These are phyloP conservation scores for Hypsibius dujardini DNA, from an alignment of 1,140 invertebrate species.

Conservation along the genomic window DNA sequence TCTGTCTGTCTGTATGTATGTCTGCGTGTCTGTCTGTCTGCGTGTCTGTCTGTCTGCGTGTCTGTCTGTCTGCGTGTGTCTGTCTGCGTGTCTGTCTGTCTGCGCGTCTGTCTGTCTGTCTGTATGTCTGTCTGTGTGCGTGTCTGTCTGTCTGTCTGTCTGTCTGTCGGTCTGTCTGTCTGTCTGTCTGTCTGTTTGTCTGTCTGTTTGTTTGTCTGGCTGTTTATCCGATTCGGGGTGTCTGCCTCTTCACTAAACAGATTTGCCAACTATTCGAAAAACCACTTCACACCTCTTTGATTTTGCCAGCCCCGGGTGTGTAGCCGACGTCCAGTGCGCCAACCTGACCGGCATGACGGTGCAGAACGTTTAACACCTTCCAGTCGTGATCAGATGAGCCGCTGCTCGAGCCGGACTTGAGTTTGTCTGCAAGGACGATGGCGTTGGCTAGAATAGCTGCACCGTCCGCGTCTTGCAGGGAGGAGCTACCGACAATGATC, in stretches of 20 bases:
- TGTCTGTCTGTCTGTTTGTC: too few relatives aligned
- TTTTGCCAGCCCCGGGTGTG: conserved; percentile 51
- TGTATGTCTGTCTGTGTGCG: too few relatives aligned
- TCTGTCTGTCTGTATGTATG: too few relatives aligned
- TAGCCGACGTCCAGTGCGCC: conserved; percentile 91
- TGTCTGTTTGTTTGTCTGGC: conserved; percentile 27
- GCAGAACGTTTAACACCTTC: conserved; percentile 74
- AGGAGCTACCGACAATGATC: conserved; percentile 71
- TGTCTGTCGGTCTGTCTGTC: too few relatives aligned
- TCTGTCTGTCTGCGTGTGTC: too few relatives aligned
- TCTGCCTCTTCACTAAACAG: too few relatives aligned
- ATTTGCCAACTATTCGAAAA: not conserved
- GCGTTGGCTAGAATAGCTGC: conserved; percentile 53
- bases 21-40: too few relatives aligned
- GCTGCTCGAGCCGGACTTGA: conserved; percentile 34
- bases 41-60: too few relatives aligned
- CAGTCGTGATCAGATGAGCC: conserved; percentile 36
- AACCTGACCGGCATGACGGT: conserved; percentile 59
- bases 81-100: too few relatives aligned
- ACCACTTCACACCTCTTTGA: conserved; percentile 31
- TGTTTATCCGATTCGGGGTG: too few relatives aligned
- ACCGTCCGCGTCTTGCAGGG: conserved; percentile 59
- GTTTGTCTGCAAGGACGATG: conserved; percentile 43
- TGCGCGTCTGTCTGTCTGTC: too few relatives aligned
- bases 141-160: too few relatives aligned